Base-by-base conservation (phyloP, 1,140 invertebrate species). In the Zelostemma sp. region DNA sequence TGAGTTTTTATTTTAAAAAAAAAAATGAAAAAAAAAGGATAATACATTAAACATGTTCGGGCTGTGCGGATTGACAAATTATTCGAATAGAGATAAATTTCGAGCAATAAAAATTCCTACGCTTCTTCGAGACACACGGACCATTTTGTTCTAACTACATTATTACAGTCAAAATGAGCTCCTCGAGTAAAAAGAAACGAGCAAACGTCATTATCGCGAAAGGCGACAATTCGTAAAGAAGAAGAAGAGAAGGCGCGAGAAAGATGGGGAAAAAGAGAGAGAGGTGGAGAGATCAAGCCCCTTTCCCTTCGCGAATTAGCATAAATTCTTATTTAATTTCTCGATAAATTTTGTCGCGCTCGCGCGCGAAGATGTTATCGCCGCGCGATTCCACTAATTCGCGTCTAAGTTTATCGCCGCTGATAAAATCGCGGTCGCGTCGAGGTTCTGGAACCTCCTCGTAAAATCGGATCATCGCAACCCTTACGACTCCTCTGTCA, bases 251-350 rank as follows among this genome's bases (percentile, higher is more conserved):
- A 9, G 14, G 14, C 15, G 21, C 33, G 33, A 15, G 33, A 41
- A 38, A 17, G 17, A 56, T 15, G 3, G 35, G 33, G 16, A 48
- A 14, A 45, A 17, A 45, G 38, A 16, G 3, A 11, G 17, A 28
- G 19, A 43, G n/a, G 25, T 12, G 28, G 33, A 21, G 21, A 66
- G 58, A 68, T 50, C 51, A 38, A 45, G 50, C 17, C 25, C 35
- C 45, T 45, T 40, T 59, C 31, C 61, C 45, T 25, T 51, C 35
- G 8, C 41, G 48, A 74, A 80, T 81, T 78, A 77, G 73, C 80
- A 83, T 82, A 81, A 83, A 78, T 76, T 75, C 68, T 74, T 76
- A 80, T 80, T 82, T 80, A 75, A 83, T 81, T 79, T 76, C 68
- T 60, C 78, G 74, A 82, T 81, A 81, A 82, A 82, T 81, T 72